These are phyloP conservation scores for Aphyosemion australe DNA, from an alignment of 2,113 vertebrate genomes.

Conservation along the genomic window DNA sequence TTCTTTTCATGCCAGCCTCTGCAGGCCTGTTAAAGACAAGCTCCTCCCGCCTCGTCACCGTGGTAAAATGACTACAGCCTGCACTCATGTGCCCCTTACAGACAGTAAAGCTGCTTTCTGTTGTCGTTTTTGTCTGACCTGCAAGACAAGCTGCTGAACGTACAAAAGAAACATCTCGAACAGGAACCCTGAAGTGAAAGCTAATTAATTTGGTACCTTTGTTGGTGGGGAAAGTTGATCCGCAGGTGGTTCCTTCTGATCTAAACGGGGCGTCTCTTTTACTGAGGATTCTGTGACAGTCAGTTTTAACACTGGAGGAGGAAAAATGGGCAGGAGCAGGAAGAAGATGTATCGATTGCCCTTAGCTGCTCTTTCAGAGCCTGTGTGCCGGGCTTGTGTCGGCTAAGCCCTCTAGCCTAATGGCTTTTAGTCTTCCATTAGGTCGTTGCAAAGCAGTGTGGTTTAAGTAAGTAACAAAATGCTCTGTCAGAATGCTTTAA, in stretches of 20 bases:
- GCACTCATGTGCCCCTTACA: conserved; percentile 17
- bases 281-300: conserved; percentile 50
- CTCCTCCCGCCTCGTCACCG: conserved; percentile 49
- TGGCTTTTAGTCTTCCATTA: conserved; percentile 78
- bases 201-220: conserved; percentile 5
- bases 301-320: conserved; percentile 54
- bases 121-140: conserved; percentile 14
- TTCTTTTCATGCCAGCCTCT: conserved; percentile 78
- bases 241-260: conserved; percentile 44
- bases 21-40: conserved; percentile 70
- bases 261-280: conserved; percentile 48
- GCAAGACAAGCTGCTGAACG: neutral
- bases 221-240: conserved; percentile 19
- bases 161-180: neutral
- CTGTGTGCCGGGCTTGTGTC: conserved; percentile 49
- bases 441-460: conserved; percentile 48
- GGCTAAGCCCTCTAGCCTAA: conserved; percentile 64
- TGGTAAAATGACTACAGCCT: conserved; percentile 52
- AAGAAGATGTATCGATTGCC: conserved; percentile 67
- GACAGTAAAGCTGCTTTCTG: conserved; percentile 24
- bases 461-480: conserved; percentile 79
- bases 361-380: conserved; percentile 54
- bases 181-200: conserved; percentile 5
- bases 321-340: conserved; percentile 13
- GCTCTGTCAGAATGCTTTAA: conserved; percentile 71